Evolutionary conservation across 2,888 invertebrate species (phyloP), one percentile per base, ranked within the genome.

Genomic region (Pammene fasciana): DNA sequence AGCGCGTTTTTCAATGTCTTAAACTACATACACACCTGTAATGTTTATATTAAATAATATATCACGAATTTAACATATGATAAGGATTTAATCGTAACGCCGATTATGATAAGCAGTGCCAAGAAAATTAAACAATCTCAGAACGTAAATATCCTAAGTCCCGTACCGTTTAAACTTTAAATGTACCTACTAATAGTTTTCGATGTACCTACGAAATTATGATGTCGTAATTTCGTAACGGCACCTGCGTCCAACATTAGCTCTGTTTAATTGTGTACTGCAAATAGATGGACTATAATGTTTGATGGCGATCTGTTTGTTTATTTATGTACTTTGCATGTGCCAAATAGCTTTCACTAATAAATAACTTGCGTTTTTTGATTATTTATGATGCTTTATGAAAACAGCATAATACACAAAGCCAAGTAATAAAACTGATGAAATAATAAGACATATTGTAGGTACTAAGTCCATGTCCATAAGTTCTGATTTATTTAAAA

Each of bases 311-410:
- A 75, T 75, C 71, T 76, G 72, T 73, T 79, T 81, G 81, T 82
- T 82, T 87, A 87, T 89, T 87, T 84, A 85, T 9, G 54, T 86
- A 86, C 80, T 81, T 80, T 81, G 81, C 83, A 77, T 79, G 82
- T 80, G 89, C 89, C 87, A 90, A 90, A 87, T 86, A 75, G 86
- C 87, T 90, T 90, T 90, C 86, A 82, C 87, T 84, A 82, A 82
- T 84, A 84, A 82, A 76, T 82, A 77, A 74, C 43, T 65, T 41
- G 59, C 59, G 50, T 46, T 60, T 13, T 50, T 50, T 5, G 11
- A 10, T 48, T 48, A 16, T 65, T 65, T 52, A 57, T 52, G 14
- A 52, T 18, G 45, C 18, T 55, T 67, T 14, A 38, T 34, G 5
- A 36, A 52, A 46, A 36, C 52, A 6, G 38, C 26, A 4, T 26